Conservation (phyloP, 1,140 invertebrate species). For the Aphelenchoides besseyi region DNA sequence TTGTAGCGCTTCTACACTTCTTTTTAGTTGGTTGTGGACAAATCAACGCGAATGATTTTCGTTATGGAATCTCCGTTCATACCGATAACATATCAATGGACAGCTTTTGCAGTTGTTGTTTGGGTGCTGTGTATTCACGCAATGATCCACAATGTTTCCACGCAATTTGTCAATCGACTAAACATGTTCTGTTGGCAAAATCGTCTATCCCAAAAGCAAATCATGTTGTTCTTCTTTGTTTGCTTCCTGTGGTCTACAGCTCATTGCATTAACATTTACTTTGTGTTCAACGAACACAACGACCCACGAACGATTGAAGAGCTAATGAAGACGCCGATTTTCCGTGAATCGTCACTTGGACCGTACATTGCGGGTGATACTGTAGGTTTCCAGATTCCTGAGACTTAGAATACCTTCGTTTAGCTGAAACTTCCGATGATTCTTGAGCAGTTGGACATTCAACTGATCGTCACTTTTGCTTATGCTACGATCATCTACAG, state of each 20-base stretch:
- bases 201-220: not conserved
- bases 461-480: not conserved
- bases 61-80: not conserved
- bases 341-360: not conserved
- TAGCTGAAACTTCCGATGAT: not conserved
- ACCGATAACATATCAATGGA: not conserved
- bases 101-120: not conserved
- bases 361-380: not conserved
- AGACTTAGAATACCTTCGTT: not conserved
- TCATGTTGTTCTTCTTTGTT: constrained; percentile 13
- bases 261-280: not conserved
- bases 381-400: not conserved
- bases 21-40: not conserved
- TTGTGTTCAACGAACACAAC: not conserved
- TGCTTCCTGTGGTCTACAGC: not conserved
- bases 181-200: not conserved
- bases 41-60: not conserved
- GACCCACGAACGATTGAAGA: not conserved
- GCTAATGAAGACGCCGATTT: not conserved
- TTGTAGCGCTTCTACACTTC: not conserved
- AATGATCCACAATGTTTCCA: not conserved
- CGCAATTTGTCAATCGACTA: not conserved
- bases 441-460: not conserved
- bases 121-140: not conserved
- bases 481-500: not conserved